phyloP scores from a whole-genome alignment of 2,888 invertebrate species.

The Eilema sororculum region DNA sequence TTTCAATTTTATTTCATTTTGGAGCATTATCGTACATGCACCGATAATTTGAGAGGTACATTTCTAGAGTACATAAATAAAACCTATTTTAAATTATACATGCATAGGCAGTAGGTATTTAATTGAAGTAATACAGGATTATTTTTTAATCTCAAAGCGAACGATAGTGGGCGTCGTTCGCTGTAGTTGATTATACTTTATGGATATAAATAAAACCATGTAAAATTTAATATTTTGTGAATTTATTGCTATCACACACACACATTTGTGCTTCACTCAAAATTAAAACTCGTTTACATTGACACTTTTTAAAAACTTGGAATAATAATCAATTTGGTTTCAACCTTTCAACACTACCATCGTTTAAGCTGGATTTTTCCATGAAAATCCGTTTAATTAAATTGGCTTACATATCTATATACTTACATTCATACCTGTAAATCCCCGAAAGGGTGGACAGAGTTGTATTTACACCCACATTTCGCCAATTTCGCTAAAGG shows the following conservation, averaged over 20 bases:
- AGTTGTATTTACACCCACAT: too few relatives aligned
- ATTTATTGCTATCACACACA: conserved; percentile 42
- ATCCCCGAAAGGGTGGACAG: too few relatives aligned
- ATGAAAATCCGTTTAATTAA: too few relatives aligned
- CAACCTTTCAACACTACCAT: not conserved
- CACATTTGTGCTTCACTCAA: conserved; percentile 28
- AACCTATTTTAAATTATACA: not conserved
- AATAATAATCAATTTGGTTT: not conserved
- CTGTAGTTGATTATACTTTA: not conserved
- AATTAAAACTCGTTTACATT: conserved; percentile 11
- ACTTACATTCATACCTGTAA: too few relatives aligned
- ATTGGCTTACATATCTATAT: not conserved
- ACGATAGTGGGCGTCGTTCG: not conserved
- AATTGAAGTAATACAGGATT: not conserved
- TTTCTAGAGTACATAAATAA: not conserved
- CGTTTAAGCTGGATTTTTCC: not conserved
- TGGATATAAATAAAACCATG: not conserved
- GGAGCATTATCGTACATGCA: too few relatives aligned
- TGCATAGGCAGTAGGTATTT: not conserved
- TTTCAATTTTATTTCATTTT: too few relatives aligned
- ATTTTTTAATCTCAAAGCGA: not conserved
- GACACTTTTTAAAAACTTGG: not conserved
- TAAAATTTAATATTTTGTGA: conserved; percentile 15
- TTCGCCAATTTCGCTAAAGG: too few relatives aligned
- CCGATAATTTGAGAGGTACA: too few relatives aligned